These are phyloP conservation scores for Coelopa frigida DNA, from an alignment of 1,140 invertebrate genomes.

Conservation along the genomic window DNA sequence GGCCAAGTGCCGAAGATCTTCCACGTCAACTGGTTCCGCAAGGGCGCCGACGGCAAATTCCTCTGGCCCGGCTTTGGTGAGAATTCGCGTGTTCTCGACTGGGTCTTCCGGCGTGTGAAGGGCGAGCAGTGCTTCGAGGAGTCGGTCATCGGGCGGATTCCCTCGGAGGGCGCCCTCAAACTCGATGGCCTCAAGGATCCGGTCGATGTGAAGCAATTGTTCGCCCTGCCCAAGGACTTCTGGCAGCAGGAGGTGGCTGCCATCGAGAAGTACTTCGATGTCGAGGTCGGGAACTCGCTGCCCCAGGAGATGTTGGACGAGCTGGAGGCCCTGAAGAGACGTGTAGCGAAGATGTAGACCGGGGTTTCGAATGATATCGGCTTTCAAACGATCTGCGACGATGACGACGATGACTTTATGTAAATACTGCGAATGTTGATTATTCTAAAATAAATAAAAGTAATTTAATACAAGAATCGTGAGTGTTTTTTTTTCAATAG, in stretches of 20 bases:
- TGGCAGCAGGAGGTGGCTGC: constrained; percentile 82
- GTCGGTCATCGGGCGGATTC: constrained; percentile 71
- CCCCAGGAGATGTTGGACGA: constrained; percentile 68
- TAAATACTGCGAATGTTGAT: too few species aligned
- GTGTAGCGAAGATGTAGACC: constrained; percentile 47
- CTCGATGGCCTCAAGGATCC: constrained; percentile 57
- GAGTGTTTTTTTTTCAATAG: constrained; percentile 22
- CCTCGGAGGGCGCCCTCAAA: constrained; percentile 58
- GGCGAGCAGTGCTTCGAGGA: constrained; percentile 60
- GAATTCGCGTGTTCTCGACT: constrained; percentile 82
- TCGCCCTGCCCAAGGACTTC: constrained; percentile 80
- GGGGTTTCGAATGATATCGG: too few species aligned
- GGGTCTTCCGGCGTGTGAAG: constrained; percentile 72
- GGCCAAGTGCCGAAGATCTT: constrained; percentile 71
- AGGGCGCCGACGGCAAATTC: constrained; percentile 64
- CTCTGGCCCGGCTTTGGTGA: constrained; percentile 93
- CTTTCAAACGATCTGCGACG: too few species aligned
- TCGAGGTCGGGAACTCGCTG: constrained; percentile 82
- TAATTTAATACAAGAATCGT: constrained; percentile 30
- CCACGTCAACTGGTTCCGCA: constrained; percentile 92
- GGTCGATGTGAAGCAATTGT: constrained; percentile 68
- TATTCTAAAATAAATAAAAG: too few species aligned
- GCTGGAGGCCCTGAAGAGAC: constrained; percentile 63
- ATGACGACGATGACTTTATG: too few species aligned
- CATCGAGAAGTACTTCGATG: constrained; percentile 81